A percentile compares a stretch with the other conserved stretches of the same genome.
phyloP scores from a whole-genome alignment of 1,140 invertebrate genomes.

The Cydia splendana region DNA sequence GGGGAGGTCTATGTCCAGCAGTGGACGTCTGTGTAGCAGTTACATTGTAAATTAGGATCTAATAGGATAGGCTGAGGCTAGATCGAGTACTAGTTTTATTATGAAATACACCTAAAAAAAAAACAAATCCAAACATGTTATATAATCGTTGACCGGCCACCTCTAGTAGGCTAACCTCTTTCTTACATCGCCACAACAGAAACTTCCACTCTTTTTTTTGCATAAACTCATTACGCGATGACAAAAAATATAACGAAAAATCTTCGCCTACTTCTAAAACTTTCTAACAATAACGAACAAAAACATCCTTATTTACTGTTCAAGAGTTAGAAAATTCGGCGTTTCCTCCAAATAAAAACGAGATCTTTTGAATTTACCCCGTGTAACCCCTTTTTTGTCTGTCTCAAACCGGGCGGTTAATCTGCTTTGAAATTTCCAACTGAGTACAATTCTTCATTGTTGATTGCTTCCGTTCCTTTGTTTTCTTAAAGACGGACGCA shows the following conservation, averaged over 20 bases:
- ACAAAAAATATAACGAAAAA: neutral
- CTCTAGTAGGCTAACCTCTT: too few relatives aligned
- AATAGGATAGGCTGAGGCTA: too few relatives aligned
- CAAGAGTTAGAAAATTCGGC: constrained; percentile 27
- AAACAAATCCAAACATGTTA: too few relatives aligned
- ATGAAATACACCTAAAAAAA: too few relatives aligned
- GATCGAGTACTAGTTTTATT: too few relatives aligned
- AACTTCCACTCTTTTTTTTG: neutral
- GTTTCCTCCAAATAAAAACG: constrained; percentile 27
- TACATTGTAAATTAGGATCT: too few relatives aligned
- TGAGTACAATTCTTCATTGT: constrained; percentile 28
- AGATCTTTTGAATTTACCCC: constrained; percentile 23
- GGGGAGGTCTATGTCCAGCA: too few relatives aligned
- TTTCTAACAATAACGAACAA: neutral
- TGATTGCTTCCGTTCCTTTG: constrained; percentile 28
- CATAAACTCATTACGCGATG: neutral
- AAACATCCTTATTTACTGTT: constrained; percentile 28
- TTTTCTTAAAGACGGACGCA: constrained; percentile 28
- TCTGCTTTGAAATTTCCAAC: constrained; percentile 26
- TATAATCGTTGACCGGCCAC: too few relatives aligned
- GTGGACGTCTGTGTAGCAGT: too few relatives aligned
- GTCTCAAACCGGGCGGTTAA: constrained; percentile 24
- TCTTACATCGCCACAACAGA: too few relatives aligned
- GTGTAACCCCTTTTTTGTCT: constrained; percentile 23
- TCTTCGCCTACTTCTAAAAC: neutral